Percentiles rank a stretch among this genome's conserved stretches.
phyloP scores from a whole-genome alignment of 2,888 invertebrate species.

The Napeogenes sylphis region DNA sequence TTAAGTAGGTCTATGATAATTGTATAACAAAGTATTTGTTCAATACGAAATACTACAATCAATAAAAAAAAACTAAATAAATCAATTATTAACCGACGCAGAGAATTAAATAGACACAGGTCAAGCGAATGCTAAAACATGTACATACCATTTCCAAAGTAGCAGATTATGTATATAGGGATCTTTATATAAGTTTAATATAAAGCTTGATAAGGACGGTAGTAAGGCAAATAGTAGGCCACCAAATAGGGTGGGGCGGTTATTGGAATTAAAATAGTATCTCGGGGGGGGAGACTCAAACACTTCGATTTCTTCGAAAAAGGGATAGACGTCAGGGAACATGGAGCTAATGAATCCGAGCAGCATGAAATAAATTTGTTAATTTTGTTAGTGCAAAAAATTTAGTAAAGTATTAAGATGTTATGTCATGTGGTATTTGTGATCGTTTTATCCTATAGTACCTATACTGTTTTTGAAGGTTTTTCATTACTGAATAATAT shows the following conservation, averaged over 20 bases:
- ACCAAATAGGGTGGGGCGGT: constrained; percentile 13
- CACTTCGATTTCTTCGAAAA: constrained; percentile 59
- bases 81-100: too few relatives aligned
- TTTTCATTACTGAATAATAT: too few relatives aligned
- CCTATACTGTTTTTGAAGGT: too few relatives aligned
- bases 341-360: constrained; percentile 51
- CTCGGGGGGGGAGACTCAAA: constrained; percentile 59
- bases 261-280: constrained; percentile 44
- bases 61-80: too few relatives aligned
- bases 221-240: constrained; percentile 24
- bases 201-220: constrained; percentile 32
- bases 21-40: too few relatives aligned
- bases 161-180: constrained; percentile 16
- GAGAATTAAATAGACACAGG: too few relatives aligned
- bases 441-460: too few relatives aligned
- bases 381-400: constrained; percentile 5
- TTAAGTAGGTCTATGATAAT: too few relatives aligned
- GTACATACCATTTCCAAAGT: constrained; percentile 29
- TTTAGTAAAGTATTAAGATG: constrained; percentile 10
- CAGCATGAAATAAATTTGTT: constrained; percentile 53
- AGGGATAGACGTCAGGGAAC: constrained; percentile 61
- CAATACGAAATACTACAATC: too few relatives aligned
- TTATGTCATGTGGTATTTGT: neutral
- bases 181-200: constrained; percentile 14
- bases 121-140: neutral